Evolutionary conservation across 1,140 invertebrate genomes (phyloP).

Genomic region (Drosophila ficusphila): DNA sequence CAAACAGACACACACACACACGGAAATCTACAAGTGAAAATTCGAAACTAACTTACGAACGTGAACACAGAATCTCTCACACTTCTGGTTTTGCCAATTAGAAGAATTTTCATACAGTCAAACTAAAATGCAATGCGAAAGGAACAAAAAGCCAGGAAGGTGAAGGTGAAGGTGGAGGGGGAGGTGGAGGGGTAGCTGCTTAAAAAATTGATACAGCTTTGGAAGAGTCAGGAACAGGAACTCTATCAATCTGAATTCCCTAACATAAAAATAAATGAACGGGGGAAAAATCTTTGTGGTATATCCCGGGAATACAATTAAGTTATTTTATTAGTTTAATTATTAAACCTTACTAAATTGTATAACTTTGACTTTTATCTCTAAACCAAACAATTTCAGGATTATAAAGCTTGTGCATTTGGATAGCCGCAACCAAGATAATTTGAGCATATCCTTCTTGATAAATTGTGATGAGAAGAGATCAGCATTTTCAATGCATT

Average conservation of each 20-base stretch:
- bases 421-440: too few relatives aligned
- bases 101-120: slow-evolving; percentile 42
- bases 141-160: background rate
- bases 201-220: background rate
- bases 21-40: slow-evolving; percentile 10
- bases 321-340: too few relatives aligned
- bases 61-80: slow-evolving; percentile 12
- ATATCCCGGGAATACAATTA: too few relatives aligned
- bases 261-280: background rate
- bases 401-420: too few relatives aligned
- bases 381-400: too few relatives aligned
- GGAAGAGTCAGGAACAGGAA: background rate
- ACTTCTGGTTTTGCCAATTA: slow-evolving; percentile 67
- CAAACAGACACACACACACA: slow-evolving; percentile 9
- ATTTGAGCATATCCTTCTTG: too few relatives aligned
- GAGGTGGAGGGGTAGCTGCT: background rate
- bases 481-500: too few relatives aligned
- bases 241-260: background rate
- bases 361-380: too few relatives aligned
- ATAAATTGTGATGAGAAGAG: too few relatives aligned
- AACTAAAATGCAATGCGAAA: slow-evolving; percentile 16
- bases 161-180: too few relatives aligned
- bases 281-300: background rate
- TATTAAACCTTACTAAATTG: too few relatives aligned
- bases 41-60: slow-evolving; percentile 50